Percentiles rank a stretch among this genome's conserved stretches.
Conservation (phyloP, 2,888 invertebrate genomes). For the Catocala sponsa region DNA sequence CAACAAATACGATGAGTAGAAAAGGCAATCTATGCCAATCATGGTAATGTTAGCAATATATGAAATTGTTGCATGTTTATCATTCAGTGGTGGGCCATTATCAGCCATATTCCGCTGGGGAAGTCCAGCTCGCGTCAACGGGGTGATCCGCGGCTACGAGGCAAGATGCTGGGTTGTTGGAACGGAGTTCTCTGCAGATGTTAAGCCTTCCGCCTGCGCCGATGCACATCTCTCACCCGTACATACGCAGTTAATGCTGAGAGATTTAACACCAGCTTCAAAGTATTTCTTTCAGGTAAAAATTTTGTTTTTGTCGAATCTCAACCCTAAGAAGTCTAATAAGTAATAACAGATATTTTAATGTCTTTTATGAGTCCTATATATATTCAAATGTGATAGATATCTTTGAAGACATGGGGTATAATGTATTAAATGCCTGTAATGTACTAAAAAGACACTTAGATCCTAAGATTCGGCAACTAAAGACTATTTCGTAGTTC, state of each 20-base stretch:
- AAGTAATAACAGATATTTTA: too few relatives aligned
- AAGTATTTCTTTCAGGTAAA: conserved; percentile 91
- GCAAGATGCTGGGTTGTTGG: conserved; percentile 89
- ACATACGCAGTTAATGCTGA: conserved; percentile 88
- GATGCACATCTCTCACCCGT: conserved; percentile 81
- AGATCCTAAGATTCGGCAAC: too few relatives aligned
- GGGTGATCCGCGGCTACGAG: conserved; percentile 92
- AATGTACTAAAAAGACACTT: too few relatives aligned
- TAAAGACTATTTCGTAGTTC: too few relatives aligned
- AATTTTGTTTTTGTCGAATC: not conserved
- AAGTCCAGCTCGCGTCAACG: conserved; percentile 91
- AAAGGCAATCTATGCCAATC: too few relatives aligned
- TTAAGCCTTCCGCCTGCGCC: conserved; percentile 85
- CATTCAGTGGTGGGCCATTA: conserved; percentile 71
- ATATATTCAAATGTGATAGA: too few relatives aligned
- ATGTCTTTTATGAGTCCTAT: too few relatives aligned
- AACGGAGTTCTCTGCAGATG: conserved; percentile 47
- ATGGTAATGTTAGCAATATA: too few relatives aligned
- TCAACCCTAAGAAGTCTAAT: too few relatives aligned
- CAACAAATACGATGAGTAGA: too few relatives aligned
- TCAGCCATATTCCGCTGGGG: conserved; percentile 94
- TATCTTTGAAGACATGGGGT: too few relatives aligned
- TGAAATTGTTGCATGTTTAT: not conserved
- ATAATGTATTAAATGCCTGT: too few relatives aligned
- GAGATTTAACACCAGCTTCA: conserved; percentile 87